Evolutionary conservation across 2,797 vertebrate genomes (phyloP).

Genomic region (Limnodromus scolopaceus): DNA sequence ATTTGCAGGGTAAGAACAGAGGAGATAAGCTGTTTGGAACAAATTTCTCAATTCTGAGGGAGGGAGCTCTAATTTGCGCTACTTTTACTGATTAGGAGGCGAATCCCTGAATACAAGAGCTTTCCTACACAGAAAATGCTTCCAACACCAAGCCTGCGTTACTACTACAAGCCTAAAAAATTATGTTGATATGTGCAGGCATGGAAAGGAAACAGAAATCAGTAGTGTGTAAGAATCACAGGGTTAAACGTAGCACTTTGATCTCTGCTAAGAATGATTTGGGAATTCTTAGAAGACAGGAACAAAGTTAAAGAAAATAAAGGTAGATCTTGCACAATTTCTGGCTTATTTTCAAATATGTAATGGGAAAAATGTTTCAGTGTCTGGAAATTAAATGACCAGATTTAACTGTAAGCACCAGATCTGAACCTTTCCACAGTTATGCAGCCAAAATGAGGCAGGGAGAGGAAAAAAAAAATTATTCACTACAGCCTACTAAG

Average conservation of each 20-base stretch:
- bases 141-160: neutral
- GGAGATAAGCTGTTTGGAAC: neutral
- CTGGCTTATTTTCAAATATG: neutral
- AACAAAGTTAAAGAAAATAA: neutral
- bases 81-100: neutral
- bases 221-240: neutral
- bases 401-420: neutral
- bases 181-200: neutral
- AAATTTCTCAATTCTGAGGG: neutral
- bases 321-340: neutral
- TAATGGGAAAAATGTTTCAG: neutral
- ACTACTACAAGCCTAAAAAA: neutral
- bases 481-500: neutral
- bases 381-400: neutral
- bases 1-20: neutral
- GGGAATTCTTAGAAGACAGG: neutral
- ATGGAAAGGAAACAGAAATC: neutral
- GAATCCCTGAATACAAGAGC: neutral
- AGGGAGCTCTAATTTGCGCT: neutral
- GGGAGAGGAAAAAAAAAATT: neutral
- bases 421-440: neutral
- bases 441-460: fast-evolving
- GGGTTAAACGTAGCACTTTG: neutral
- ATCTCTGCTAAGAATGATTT: neutral
- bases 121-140: neutral